phyloP scores from a whole-genome alignment of 2,113 vertebrate species.

The Leuciscus idus region DNA sequence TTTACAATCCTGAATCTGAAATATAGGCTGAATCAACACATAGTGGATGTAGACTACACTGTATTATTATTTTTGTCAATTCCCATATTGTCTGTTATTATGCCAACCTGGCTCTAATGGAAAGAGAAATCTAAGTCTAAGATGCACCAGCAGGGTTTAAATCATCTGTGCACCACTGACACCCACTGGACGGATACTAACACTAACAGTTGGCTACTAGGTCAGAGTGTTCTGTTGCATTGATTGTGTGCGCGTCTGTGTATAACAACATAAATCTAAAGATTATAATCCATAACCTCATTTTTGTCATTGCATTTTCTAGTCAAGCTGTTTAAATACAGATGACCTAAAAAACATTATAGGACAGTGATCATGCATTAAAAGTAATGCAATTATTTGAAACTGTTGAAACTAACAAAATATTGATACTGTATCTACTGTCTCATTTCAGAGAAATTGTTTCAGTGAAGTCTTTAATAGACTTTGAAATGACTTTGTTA shows the following conservation, averaged over 20 bases:
- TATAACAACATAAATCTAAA: neutral
- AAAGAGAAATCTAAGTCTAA: neutral
- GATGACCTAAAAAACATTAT: neutral
- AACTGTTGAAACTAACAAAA: too few species aligned
- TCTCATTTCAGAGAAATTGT: slow-evolving; percentile 57
- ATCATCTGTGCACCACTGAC: slow-evolving; percentile 72
- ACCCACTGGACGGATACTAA: slow-evolving; percentile 67
- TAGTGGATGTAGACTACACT: neutral
- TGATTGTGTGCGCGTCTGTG: slow-evolving; percentile 6
- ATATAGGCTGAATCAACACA: neutral
- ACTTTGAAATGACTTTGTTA: slow-evolving; percentile 52
- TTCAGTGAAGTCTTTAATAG: slow-evolving; percentile 56
- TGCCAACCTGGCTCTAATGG: neutral
- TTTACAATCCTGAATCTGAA: neutral
- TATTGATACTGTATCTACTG: slow-evolving; percentile 33
- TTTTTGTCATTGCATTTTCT: neutral
- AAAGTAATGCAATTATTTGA: slow-evolving; percentile 39
- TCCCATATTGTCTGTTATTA: slow-evolving; percentile 1
- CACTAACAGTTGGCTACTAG: slow-evolving; percentile 1
- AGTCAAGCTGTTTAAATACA: neutral
- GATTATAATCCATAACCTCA: neutral
- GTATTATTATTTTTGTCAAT: neutral
- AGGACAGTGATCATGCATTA: slow-evolving; percentile 13
- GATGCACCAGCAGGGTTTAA: neutral
- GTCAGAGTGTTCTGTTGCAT: neutral